Evolutionary conservation across 2,888 invertebrate genomes (phyloP).

Genomic region (Cylloceria caligata): DNA sequence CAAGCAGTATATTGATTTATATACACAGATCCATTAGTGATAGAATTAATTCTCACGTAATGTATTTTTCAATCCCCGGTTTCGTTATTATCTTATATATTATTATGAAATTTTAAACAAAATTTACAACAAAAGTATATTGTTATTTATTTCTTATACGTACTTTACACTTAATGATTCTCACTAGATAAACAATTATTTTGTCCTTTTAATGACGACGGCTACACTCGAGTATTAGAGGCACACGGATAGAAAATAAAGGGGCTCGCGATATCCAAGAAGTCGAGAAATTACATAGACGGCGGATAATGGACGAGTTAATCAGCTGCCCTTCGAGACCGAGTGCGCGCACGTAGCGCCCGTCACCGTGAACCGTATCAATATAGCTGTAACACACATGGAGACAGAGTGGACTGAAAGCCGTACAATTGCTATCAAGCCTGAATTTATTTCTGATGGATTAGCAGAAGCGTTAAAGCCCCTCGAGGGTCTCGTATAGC

Average conservation of each 20-base stretch:
- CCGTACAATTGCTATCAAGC: constrained; percentile 11
- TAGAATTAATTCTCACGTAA: no score
- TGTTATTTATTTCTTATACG: no score
- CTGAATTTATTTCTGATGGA: constrained; percentile 24
- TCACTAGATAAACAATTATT: background rate
- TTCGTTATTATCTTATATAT: no score
- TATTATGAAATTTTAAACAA: no score
- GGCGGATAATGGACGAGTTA: background rate
- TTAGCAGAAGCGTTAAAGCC: constrained; percentile 14
- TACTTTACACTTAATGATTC: background rate
- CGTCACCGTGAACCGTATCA: background rate
- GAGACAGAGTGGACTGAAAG: background rate
- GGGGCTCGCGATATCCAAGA: background rate
- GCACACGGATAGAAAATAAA: background rate
- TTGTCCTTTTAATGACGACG: background rate
- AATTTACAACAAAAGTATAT: no score
- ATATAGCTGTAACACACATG: constrained; percentile 1
- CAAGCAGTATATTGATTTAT: no score
- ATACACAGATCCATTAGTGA: no score
- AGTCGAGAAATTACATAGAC: background rate
- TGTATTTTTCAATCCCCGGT: no score
- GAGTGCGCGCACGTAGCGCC: background rate
- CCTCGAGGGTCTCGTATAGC: constrained; percentile 1
- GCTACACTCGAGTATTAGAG: background rate
- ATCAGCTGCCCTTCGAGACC: constrained; percentile 6